Base-by-base conservation (phyloP, 2,113 vertebrate species). In the Panthera leo region DNA sequence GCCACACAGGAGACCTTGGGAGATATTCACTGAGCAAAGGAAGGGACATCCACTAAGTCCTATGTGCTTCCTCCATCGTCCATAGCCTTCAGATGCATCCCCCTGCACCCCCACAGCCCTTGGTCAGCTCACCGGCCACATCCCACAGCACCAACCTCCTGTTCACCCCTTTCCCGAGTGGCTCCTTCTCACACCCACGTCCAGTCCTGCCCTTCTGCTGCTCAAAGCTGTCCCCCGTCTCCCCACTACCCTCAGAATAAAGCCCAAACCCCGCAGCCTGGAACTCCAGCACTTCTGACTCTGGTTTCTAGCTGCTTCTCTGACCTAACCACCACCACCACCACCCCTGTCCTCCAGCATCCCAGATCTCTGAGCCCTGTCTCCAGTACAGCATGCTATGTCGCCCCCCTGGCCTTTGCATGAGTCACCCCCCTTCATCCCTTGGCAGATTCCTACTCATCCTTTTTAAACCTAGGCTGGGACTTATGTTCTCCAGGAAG, bases 311-410 rank as follows among this genome's bases (percentile, higher is more conserved):
- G 23, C 29, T 51, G 4, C 8, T 55, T 76, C 58, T 48, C 53
- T 76, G 4, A 23, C 15, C 71, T 76, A 21, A 63, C 13, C 55
- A 21, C 55, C 55, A 21, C 4, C 16, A 23, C 15, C 0, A 11
- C 12, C 53, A 7, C 21, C 6, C 73, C 18, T 1, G 5, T 27
- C 65, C 34, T 23, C 45, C 19, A 10, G 34, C 34, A 7, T 29
- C 78, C 90, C 23, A 11, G 55, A 21, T 21, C n/a, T 2, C 1
- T 19, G 18, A 25, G 6, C 16, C 2, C 27, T 9, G 31, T n/a
- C 79, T 76, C 63, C 36, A 1, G 2, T 0, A 16, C 55, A 7
- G 27, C 9, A 1, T 0, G 8, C 16, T 12, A 9, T 42, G 75
- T 29, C 15, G 9, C 25, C 21, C 53, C 13, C 27, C 3, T 2